Evolutionary conservation across 2,113 vertebrate species (phyloP).

Genomic region (Eclectus roratus): DNA sequence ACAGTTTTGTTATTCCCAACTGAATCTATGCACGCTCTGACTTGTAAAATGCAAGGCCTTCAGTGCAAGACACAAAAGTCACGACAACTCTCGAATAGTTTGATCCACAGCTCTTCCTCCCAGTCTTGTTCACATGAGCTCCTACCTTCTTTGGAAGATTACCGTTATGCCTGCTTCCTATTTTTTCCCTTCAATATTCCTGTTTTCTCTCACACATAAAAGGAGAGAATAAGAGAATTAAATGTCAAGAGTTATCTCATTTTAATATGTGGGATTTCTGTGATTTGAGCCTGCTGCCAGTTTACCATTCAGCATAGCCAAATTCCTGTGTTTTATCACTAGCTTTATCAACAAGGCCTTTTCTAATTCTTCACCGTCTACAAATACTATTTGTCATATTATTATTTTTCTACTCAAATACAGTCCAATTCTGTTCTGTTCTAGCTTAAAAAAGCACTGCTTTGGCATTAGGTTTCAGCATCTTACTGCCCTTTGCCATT

Average conservation of each 20-base stretch:
- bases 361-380: not conserved
- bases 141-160: not conserved
- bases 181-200: not conserved
- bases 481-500: not conserved
- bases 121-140: not conserved
- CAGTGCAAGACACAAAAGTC: not conserved
- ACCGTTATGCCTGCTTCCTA: not conserved
- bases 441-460: not conserved
- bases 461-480: not conserved
- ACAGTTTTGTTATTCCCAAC: not conserved
- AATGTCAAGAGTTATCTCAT: conserved; percentile 16
- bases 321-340: not conserved
- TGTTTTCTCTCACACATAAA: not conserved
- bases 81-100: not conserved
- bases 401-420: not conserved
- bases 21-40: not conserved
- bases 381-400: not conserved
- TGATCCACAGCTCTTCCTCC: not conserved
- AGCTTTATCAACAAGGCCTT: not conserved
- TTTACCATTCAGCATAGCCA: not conserved
- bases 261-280: not conserved
- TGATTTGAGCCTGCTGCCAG: not conserved
- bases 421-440: not conserved
- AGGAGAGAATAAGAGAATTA: conserved; percentile 33
- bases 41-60: not conserved